These are phyloP conservation scores for Xyrauchen texanus DNA, from an alignment of 2,113 vertebrate species.

Conservation along the genomic window DNA sequence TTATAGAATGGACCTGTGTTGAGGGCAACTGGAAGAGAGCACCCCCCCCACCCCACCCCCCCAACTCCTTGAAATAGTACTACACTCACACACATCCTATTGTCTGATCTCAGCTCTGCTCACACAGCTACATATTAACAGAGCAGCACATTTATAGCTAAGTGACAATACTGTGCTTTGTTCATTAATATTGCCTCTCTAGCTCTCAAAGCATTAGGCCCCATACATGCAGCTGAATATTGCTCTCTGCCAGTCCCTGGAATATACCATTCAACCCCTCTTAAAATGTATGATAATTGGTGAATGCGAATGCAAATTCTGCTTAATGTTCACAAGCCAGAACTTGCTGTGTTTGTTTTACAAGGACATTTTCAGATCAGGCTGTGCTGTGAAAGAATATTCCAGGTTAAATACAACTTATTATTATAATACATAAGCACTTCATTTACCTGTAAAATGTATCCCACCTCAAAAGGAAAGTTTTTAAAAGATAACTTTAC, in stretches of 20 bases:
- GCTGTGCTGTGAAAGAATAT: no score
- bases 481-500: no score
- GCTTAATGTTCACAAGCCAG: no score
- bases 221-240: slow-evolving; percentile 17
- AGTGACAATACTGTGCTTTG: slow-evolving; percentile 74
- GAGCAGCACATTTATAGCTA: slow-evolving; percentile 67
- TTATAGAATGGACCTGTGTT: slow-evolving; percentile 20
- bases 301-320: neutral
- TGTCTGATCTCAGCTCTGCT: slow-evolving; percentile 74
- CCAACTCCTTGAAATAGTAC: slow-evolving; percentile 65
- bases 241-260: slow-evolving; percentile 16
- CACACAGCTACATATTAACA: slow-evolving; percentile 62
- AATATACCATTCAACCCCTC: slow-evolving; percentile 1
- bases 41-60: slow-evolving; percentile 59
- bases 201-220: slow-evolving; percentile 53
- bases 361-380: no score
- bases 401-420: no score
- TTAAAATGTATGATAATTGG: neutral
- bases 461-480: no score
- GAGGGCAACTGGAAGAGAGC: slow-evolving; percentile 10
- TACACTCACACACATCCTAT: slow-evolving; percentile 69
- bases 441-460: no score
- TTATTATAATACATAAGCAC: no score
- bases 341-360: no score
- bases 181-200: slow-evolving; percentile 54